Evolutionary conservation across 2,888 invertebrate species (phyloP).

Genomic region (Cosmopolites sordidus): DNA sequence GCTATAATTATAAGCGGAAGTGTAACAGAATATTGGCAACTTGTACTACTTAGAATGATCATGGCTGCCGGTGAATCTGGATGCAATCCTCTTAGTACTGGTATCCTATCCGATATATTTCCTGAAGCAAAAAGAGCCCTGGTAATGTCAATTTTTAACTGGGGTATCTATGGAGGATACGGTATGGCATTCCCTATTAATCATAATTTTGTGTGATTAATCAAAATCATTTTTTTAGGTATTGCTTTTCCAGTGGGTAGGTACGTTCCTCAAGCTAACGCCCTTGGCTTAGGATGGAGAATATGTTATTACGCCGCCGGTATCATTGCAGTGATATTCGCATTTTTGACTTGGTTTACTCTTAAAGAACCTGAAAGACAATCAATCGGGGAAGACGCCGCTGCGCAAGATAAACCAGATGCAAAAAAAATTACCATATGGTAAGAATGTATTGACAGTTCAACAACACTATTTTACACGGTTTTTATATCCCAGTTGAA

Average conservation of each 20-base stretch:
- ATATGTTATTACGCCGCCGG: constrained; percentile 79
- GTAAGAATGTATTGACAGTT: constrained; percentile 47
- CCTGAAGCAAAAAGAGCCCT: constrained; percentile 77
- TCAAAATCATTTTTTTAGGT: constrained; percentile 26
- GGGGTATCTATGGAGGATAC: constrained; percentile 94
- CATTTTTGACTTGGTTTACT: constrained; percentile 67
- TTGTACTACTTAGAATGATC: constrained; percentile 61
- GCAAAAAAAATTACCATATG: constrained; percentile 60
- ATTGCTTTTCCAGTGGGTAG: constrained; percentile 89
- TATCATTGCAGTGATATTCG: constrained; percentile 67
- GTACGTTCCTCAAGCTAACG: constrained; percentile 70
- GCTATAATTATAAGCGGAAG: constrained; percentile 83
- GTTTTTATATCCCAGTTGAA: no score
- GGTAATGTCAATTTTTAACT: constrained; percentile 90
- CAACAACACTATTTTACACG: no score
- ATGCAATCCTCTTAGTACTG: constrained; percentile 82
- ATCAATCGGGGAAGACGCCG: constrained; percentile 62
- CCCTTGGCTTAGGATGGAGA: constrained; percentile 79
- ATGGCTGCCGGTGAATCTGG: constrained; percentile 65
- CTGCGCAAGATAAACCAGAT: constrained; percentile 37
- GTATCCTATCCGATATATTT: constrained; percentile 77
- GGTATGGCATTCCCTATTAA: constrained; percentile 49
- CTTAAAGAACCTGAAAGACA: constrained; percentile 72
- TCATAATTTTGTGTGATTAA: neutral
- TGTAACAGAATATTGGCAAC: constrained; percentile 85